Conservation (phyloP, 2,113 vertebrate genomes). For the Pampusana beccarii region DNA sequence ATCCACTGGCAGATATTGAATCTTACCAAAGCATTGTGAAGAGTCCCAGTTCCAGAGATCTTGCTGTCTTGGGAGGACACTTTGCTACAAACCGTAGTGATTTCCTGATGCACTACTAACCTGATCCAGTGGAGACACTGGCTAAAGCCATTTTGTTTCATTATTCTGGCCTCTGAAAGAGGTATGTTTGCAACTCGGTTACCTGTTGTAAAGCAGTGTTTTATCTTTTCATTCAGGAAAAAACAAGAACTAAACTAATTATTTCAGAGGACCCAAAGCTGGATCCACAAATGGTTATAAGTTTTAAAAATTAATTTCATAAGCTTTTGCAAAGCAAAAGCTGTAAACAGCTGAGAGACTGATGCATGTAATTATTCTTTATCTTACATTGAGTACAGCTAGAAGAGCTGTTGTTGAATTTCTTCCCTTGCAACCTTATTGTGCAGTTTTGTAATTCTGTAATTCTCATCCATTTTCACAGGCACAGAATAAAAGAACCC, state of each 20-base stretch:
- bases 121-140: not conserved
- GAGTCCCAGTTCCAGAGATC: not conserved
- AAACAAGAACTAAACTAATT: not conserved
- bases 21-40: not conserved
- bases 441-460: not conserved
- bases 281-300: not conserved
- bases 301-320: not conserved
- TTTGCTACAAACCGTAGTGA: not conserved
- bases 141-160: not conserved
- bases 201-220: not conserved
- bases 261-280: not conserved
- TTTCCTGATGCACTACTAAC: not conserved
- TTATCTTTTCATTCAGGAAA: not conserved
- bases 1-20: not conserved
- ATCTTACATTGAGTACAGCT: not conserved
- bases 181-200: not conserved
- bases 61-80: not conserved
- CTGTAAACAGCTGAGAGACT: not conserved
- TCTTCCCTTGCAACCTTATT: not conserved
- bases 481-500: not conserved
- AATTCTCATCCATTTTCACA: not conserved
- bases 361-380: fast-evolving
- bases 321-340: not conserved
- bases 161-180: not conserved
- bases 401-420: not conserved